Base-by-base conservation (phyloP, 2,797 vertebrate species). In the Centropyge bicolor region DNA sequence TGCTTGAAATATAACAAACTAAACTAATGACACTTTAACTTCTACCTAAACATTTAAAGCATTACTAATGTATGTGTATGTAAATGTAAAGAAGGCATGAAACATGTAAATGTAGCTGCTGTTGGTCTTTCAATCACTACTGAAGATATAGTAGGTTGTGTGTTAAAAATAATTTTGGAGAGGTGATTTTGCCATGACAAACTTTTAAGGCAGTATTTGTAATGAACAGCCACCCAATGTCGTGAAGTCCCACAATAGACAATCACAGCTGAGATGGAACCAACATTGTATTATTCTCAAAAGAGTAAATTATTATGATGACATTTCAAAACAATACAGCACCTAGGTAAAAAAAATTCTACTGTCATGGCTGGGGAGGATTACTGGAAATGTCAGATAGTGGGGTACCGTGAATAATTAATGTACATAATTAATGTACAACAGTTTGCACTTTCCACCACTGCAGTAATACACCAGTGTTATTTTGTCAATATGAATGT, bases 351-450 rank as follows among this genome's bases (percentile, higher is more conserved):
- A 56, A 8, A 51, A 8, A 63, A n/a, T n/a, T 48, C 38, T 46
- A 41, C 31, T 14, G 40, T 56, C 14, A 36, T 17, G 8, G 22
- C 10, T 41, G 12, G 1, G 48, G 4, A 24, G 19, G 20, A 35
- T 36, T 36, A 65, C 20, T 45, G 43, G 45, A 38, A 52, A 22
- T 35, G 64, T 63, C 36, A 65, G 13, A 27, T 20, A 11, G 14
- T 24, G 14, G 3, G 8, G 7, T 16, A n/a, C 16, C n/a, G 59
- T 5, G 7, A 24, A 57, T 49, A 49, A 75, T n/a, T 40, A 55
- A 64, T 64, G 35, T 24, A 8, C 10, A n/a, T 54, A 71, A 62
- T 43, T 45, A 69, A 24, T 43, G 22, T 49, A 40, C 45, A 19
- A 40, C 43, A 38, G 35, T 10, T 13, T 6, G 6, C 45, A 17